Percentiles rank a stretch among this genome's conserved stretches.
Conservation (phyloP, 2,888 invertebrate genomes). For the Apotomis betuletana region DNA sequence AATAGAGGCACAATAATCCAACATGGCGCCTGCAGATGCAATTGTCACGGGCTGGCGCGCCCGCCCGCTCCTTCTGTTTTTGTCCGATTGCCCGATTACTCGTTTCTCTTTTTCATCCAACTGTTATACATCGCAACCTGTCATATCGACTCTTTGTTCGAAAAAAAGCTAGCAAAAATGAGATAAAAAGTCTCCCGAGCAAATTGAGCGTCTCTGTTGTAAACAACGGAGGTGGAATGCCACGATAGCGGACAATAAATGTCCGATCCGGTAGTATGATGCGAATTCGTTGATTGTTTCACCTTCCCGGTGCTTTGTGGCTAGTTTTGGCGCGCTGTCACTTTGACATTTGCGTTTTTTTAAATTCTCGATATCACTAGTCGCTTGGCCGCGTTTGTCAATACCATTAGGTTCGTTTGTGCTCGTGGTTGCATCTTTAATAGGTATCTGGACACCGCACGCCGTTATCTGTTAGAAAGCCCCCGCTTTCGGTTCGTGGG, state of each 20-base stretch:
- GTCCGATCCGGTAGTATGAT: constrained; percentile 77
- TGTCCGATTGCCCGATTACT: constrained; percentile 78
- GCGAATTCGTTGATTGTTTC: constrained; percentile 80
- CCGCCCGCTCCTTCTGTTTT: constrained; percentile 73
- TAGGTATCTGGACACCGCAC: constrained; percentile 70
- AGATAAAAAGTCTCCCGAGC: constrained; percentile 79
- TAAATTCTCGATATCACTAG: constrained; percentile 32
- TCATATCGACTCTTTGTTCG: constrained; percentile 80
- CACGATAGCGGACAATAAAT: constrained; percentile 81
- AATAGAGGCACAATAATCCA: constrained; percentile 76
- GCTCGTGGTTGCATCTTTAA: constrained; percentile 66
- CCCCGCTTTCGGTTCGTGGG: constrained; percentile 57
- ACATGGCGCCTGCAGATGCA: constrained; percentile 78
- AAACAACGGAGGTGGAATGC: constrained; percentile 82
- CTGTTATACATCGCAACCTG: constrained; percentile 73
- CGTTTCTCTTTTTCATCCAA: constrained; percentile 75
- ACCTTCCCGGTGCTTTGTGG: constrained; percentile 67
- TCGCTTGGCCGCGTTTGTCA: constrained; percentile 50
- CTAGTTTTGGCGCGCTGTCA: constrained; percentile 77
- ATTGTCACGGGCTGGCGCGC: constrained; percentile 77
- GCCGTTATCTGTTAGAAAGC: constrained; percentile 69
- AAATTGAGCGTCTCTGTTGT: constrained; percentile 82
- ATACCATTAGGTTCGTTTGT: constrained; percentile 60
- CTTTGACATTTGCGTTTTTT: constrained; percentile 55
- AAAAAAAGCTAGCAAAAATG: constrained; percentile 69